phyloP scores from a whole-genome alignment of 2,113 vertebrate genomes.

The Candoia aspera region DNA sequence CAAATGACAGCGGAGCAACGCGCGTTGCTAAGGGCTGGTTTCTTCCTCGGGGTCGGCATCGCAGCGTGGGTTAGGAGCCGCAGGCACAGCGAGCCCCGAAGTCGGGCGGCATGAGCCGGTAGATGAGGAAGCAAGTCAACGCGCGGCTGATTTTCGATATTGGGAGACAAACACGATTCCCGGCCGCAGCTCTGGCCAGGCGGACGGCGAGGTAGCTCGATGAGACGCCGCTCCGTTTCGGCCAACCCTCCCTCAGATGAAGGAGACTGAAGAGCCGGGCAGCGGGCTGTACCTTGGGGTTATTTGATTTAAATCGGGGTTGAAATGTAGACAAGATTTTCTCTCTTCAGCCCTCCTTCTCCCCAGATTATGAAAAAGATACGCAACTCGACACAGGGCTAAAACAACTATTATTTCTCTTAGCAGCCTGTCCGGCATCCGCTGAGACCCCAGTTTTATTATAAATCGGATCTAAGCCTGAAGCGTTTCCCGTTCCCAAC shows the following conservation, averaged over 20 bases:
- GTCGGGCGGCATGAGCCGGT: constrained; percentile 55
- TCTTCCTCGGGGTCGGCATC: constrained; percentile 58
- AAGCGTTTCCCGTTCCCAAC: not conserved
- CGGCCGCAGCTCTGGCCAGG: constrained; percentile 66
- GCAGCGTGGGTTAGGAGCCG: constrained; percentile 69
- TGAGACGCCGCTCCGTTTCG: constrained; percentile 28
- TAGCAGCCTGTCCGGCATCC: not conserved
- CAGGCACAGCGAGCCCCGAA: constrained; percentile 29
- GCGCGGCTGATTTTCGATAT: constrained; percentile 73
- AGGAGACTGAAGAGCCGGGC: constrained; percentile 60
- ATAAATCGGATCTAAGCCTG: not conserved
- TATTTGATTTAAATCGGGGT: constrained; percentile 42
- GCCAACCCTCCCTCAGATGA: constrained; percentile 56
- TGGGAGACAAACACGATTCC: constrained; percentile 77
- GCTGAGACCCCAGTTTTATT: not conserved
- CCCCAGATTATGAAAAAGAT: not conserved
- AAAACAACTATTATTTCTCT: not conserved
- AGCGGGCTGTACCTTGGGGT: not conserved
- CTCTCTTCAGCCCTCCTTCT: not conserved
- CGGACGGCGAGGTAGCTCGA: constrained; percentile 62
- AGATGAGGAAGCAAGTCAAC: constrained; percentile 62
- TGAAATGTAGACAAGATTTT: constrained; percentile 27
- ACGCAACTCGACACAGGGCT: not conserved
- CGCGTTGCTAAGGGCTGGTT: constrained; percentile 78
- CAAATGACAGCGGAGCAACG: constrained; percentile 69